These are phyloP conservation scores for Lumbricus terrestris DNA, from an alignment of 2,888 invertebrate species.

Conservation along the genomic window DNA sequence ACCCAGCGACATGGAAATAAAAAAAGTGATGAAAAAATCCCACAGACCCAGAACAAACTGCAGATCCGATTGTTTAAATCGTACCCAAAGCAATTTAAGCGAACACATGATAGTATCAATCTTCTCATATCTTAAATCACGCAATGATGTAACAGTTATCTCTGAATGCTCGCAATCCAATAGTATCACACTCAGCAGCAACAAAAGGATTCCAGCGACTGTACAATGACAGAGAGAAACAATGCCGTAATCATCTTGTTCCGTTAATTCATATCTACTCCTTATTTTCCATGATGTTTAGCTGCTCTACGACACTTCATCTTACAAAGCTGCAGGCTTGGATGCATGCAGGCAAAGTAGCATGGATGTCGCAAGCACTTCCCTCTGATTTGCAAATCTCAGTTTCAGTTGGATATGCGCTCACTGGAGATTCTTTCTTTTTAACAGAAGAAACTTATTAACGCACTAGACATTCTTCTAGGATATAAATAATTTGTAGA, in stretches of 20 bases:
- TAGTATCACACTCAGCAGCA: too few relatives aligned
- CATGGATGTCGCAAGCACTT: too few relatives aligned
- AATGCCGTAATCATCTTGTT: neutral
- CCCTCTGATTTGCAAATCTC: neutral
- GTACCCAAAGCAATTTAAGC: neutral
- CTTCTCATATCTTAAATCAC: neutral
- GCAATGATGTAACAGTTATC: neutral
- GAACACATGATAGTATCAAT: neutral
- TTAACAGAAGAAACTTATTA: neutral
- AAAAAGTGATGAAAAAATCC: too few relatives aligned
- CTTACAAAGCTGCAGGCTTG: neutral
- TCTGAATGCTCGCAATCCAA: neutral
- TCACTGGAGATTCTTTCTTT: neutral
- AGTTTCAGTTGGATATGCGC: too few relatives aligned
- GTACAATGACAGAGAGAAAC: neutral
- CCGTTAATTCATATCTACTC: neutral
- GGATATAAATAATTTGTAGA: constrained; percentile 42
- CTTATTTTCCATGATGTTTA: neutral
- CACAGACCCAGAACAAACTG: neutral
- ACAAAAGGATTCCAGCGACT: neutral
- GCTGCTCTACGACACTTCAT: neutral
- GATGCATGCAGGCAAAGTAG: too few relatives aligned
- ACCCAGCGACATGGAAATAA: neutral
- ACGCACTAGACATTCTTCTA: neutral
- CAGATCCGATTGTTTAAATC: neutral